Conservation (phyloP, 1,140 invertebrate species). For the Drosophila kanapiae region DNA sequence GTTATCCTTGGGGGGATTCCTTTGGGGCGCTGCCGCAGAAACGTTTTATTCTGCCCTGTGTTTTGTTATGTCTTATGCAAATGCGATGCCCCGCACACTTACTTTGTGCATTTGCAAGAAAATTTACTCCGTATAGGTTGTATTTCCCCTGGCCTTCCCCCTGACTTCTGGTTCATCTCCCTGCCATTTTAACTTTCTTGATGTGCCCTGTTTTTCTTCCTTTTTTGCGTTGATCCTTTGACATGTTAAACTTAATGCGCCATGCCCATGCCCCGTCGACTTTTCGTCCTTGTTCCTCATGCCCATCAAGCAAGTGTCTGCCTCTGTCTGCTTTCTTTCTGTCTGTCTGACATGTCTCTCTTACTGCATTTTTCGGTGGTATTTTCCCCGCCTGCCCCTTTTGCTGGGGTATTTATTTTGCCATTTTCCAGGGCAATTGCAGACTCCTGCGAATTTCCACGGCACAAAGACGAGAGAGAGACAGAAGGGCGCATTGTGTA, state of each 20-base stretch:
- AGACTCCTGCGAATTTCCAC: constrained; percentile 59
- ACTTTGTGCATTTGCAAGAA: constrained; percentile 62
- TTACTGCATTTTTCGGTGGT: constrained; percentile 60
- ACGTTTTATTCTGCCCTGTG: constrained; percentile 63
- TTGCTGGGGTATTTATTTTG: constrained; percentile 55
- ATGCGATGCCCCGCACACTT: constrained; percentile 47
- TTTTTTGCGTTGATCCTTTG: constrained; percentile 73
- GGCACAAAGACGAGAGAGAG: constrained; percentile 20
- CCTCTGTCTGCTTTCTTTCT: constrained; percentile 25
- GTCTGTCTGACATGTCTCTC: constrained; percentile 60
- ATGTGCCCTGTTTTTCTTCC: constrained; percentile 12
- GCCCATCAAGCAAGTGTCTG: constrained; percentile 37
- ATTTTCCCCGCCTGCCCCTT: background rate
- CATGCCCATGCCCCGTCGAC: constrained; percentile 14
- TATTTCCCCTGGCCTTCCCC: constrained; percentile 43
- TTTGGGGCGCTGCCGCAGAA: constrained; percentile 45
- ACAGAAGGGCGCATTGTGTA: constrained; percentile 40
- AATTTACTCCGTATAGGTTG: constrained; percentile 67
- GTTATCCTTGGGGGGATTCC: constrained; percentile 36
- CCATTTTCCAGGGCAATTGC: constrained; percentile 56
- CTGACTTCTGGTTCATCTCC: constrained; percentile 31
- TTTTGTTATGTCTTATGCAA: constrained; percentile 77
- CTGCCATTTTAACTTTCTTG: constrained; percentile 40
- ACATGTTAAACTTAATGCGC: constrained; percentile 82
- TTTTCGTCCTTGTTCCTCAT: background rate